Conservation (phyloP, 2,888 invertebrate genomes). For the Microctonus aethiopoides region DNA sequence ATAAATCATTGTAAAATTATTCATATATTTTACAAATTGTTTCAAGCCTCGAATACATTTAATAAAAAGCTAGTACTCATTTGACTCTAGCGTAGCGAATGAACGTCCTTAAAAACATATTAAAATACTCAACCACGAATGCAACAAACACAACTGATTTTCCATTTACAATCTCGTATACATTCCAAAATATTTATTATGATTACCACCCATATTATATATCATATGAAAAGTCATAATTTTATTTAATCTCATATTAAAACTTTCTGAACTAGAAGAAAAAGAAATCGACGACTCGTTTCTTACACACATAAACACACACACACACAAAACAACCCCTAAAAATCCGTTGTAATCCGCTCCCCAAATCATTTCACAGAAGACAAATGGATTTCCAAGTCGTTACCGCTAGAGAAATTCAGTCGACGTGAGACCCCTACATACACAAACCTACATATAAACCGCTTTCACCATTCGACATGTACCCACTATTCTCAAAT, state of each 20-base stretch:
- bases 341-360: slow-evolving; percentile 21
- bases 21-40: too few species aligned
- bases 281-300: neutral
- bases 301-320: neutral
- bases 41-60: too few species aligned
- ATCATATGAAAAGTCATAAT: neutral
- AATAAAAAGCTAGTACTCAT: too few species aligned
- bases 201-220: neutral
- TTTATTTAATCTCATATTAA: neutral
- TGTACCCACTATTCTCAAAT: neutral
- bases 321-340: slow-evolving; percentile 6
- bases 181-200: neutral
- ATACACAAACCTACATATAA: neutral
- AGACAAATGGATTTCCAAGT: slow-evolving; percentile 44
- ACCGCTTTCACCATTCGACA: neutral
- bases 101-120: too few species aligned
- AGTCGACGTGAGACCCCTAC: slow-evolving; percentile 22
- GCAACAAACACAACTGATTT: neutral
- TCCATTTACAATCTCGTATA: neutral
- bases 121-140: neutral
- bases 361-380: slow-evolving; percentile 24
- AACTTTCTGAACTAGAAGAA: neutral
- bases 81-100: too few species aligned
- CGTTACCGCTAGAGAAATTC: slow-evolving; percentile 46
- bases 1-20: too few species aligned